Percentiles rank a stretch among this genome's conserved stretches.
These are phyloP conservation scores for Trypoxylus dichotomus DNA, from an alignment of 1,140 invertebrate species.

Conservation along the genomic window DNA sequence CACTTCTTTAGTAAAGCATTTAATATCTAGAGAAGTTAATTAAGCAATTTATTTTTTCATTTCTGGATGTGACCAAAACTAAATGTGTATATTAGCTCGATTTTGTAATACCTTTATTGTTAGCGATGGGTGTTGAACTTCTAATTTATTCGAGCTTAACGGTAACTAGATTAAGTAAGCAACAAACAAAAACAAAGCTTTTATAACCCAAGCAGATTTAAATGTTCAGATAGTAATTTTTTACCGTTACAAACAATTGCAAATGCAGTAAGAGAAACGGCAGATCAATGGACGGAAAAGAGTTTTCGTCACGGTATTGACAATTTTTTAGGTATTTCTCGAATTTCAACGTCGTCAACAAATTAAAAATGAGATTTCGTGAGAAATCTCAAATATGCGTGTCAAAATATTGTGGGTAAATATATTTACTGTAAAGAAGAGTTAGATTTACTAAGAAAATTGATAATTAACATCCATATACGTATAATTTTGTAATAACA, in stretches of 20 bases:
- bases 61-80: not conserved
- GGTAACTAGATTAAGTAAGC: not conserved
- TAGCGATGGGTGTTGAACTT: not conserved
- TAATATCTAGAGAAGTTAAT: not conserved
- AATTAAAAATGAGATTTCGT: not conserved
- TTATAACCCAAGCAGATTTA: not conserved
- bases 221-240: not conserved
- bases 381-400: not conserved
- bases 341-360: not conserved
- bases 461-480: no score
- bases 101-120: not conserved
- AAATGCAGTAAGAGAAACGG: not conserved
- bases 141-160: not conserved
- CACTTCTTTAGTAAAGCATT: not conserved
- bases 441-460: not conserved
- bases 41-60: not conserved
- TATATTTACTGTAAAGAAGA: not conserved
- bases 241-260: not conserved
- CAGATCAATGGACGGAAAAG: conserved; percentile 1
- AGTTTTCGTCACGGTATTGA: not conserved
- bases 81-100: not conserved
- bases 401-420: not conserved
- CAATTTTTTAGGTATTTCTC: not conserved
- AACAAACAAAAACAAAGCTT: not conserved
- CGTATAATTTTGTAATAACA: no score